Evolutionary conservation across 2,888 invertebrate genomes (phyloP), one percentile per base, ranked within the genome.

Genomic region (Tenthredo scrophulariae): DNA sequence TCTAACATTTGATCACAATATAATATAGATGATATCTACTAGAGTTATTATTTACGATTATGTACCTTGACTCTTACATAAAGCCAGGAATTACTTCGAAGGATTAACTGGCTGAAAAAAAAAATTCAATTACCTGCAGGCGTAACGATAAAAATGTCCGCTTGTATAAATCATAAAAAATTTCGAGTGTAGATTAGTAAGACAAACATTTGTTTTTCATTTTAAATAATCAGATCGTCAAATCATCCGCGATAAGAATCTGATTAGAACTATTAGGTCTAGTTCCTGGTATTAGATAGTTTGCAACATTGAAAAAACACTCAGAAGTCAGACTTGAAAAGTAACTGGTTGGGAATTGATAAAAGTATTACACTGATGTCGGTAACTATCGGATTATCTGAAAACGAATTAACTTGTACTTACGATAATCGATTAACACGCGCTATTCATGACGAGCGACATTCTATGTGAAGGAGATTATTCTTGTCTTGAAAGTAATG

Each of bases 301-400:
- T 65, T 29, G 7, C 13, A 29, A 26, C 29, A n/a, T 6, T 54
- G 6, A n/a, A 54, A 70, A 70, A 70, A 9, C 7, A 70, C 7
- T 29, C 6, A 2, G 37, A 70, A 70, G 33, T n/a, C 33, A 70
- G 37, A 9, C 70, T 33, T 70, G 65, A 29, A 29, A 37, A 70
- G 15, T 7, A 37, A 70, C 9, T n/a, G 70, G 2, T 70, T 37
- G 9, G 70, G 2, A 37, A 70, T 70, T 29, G 18, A 37, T 70
- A 9, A 33, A 29, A 70, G 37, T 70, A 70, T 18, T 29, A 70
- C 29, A 67, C 33, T 70, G 70, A 70, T 70, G 33, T 70, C 70
- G 37, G 18, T 70, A 33, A 37, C 6, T 29, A 33, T 33, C 70
- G 18, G 33, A 70, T 33, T 15, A 37, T 33, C 70, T 33, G 29